Evolutionary conservation across 2,888 invertebrate species (phyloP).

Genomic region (Ommatoiulus sabulosus): DNA sequence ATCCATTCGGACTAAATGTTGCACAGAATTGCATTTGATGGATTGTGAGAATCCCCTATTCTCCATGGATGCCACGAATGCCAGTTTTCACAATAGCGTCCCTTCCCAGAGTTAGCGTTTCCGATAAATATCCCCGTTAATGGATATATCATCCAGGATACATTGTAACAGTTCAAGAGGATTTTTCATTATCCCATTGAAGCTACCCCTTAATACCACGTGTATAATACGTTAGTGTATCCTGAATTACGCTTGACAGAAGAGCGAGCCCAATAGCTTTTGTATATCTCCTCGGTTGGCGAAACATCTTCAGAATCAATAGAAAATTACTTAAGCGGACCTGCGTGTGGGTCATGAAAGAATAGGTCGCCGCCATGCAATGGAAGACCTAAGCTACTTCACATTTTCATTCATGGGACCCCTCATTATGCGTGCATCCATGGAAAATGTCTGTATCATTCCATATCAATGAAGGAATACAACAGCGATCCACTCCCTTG

Average conservation of each 20-base stretch:
- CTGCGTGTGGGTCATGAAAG: not conserved
- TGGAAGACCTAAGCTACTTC: not conserved
- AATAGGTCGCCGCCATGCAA: constrained; percentile 12
- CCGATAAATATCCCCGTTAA: not conserved
- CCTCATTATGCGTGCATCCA: not conserved
- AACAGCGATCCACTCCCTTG: not conserved
- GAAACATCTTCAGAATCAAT: constrained; percentile 5
- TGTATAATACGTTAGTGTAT: constrained; percentile 5
- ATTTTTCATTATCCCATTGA: constrained; percentile 26
- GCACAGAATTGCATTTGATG: not conserved
- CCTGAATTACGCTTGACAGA: not conserved
- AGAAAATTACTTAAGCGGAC: constrained; percentile 15
- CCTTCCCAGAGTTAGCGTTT: constrained; percentile 4
- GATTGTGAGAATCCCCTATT: not conserved
- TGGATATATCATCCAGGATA: not conserved
- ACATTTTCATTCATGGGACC: constrained; percentile 25
- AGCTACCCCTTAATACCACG: constrained; percentile 13
- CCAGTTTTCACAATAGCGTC: not conserved
- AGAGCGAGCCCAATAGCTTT: constrained; percentile 2
- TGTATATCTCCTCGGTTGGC: not conserved
- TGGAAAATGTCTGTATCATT: not conserved
- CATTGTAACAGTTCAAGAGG: constrained; percentile 5
- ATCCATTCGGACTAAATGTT: not conserved
- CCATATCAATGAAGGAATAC: not conserved
- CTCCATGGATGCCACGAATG: not conserved